phyloP scores from a whole-genome alignment of 1,140 invertebrate species.

The Coptotermes formosanus region DNA sequence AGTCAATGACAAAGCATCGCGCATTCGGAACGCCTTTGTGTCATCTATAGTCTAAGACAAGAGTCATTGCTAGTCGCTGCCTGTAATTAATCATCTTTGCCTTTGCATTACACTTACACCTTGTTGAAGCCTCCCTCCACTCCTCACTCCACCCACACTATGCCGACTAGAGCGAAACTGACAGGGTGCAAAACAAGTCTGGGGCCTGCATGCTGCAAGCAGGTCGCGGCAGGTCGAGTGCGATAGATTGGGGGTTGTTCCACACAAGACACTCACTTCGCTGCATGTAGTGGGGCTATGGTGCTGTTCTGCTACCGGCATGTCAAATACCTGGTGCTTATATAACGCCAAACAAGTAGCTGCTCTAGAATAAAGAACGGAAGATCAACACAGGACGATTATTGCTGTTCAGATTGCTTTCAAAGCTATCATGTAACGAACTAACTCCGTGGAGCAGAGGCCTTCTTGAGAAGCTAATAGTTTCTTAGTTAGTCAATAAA shows the following conservation, averaged over 20 bases:
- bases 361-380: too few species aligned
- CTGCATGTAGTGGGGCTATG: background rate
- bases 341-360: too few species aligned
- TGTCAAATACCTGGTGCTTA: too few species aligned
- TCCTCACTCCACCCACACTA: too few species aligned
- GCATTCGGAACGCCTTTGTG: background rate
- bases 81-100: background rate
- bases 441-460: too few species aligned
- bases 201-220: background rate
- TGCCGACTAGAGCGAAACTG: background rate
- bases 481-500: too few species aligned
- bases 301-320: background rate
- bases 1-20: background rate
- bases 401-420: too few species aligned
- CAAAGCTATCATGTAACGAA: too few species aligned
- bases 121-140: background rate
- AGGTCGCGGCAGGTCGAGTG: background rate
- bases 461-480: too few species aligned
- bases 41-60: slow-evolving; percentile 13
- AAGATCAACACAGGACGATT: too few species aligned
- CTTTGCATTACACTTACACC: slow-evolving; percentile 2
- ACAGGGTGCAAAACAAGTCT: slow-evolving; percentile 4
- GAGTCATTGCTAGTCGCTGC: background rate
- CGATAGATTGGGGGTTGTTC: background rate
- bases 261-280: background rate